phyloP scores from a whole-genome alignment of 92 coral and sea anemone genomes.

The Siderastrea siderea region DNA sequence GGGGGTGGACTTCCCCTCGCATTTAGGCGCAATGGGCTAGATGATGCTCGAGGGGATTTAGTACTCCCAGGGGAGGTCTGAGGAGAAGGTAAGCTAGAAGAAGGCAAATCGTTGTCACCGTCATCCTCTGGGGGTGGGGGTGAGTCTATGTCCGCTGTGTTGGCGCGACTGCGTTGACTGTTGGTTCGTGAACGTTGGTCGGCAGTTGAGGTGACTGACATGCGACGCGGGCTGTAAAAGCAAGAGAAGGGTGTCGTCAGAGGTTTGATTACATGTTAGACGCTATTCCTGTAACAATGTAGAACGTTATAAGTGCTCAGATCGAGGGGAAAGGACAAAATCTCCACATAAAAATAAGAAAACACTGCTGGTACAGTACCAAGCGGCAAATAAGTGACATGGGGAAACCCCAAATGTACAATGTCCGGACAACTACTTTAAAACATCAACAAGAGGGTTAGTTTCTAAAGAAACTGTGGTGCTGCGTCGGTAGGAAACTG shows the following conservation, averaged over 20 bases:
- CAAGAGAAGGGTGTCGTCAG: neutral
- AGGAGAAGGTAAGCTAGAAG: conserved; percentile 75
- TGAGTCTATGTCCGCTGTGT: conserved; percentile 65
- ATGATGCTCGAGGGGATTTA: conserved; percentile 72
- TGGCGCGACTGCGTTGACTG: conserved; percentile 79
- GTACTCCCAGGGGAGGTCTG: conserved; percentile 64
- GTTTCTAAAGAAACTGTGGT: too few species aligned
- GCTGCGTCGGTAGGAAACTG: too few species aligned
- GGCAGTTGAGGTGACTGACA: conserved; percentile 64
- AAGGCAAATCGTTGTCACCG: conserved; percentile 44
- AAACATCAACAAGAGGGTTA: too few species aligned
- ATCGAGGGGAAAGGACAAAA: too few species aligned
- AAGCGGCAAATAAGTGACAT: too few species aligned
- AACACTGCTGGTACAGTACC: too few species aligned
- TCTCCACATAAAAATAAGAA: too few species aligned
- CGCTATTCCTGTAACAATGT: too few species aligned
- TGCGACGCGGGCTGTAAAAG: conserved; percentile 50
- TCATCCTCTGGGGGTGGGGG: conserved; percentile 52
- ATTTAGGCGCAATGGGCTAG: conserved; percentile 62
- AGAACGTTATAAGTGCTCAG: too few species aligned
- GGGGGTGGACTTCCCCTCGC: conserved; percentile 56
- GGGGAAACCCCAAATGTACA: too few species aligned
- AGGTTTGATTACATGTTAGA: neutral
- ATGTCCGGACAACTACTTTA: too few species aligned
- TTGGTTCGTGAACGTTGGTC: conserved; percentile 76